Conservation (phyloP, 1,140 invertebrate genomes). For the Cyrtorhinus lividipennis region DNA sequence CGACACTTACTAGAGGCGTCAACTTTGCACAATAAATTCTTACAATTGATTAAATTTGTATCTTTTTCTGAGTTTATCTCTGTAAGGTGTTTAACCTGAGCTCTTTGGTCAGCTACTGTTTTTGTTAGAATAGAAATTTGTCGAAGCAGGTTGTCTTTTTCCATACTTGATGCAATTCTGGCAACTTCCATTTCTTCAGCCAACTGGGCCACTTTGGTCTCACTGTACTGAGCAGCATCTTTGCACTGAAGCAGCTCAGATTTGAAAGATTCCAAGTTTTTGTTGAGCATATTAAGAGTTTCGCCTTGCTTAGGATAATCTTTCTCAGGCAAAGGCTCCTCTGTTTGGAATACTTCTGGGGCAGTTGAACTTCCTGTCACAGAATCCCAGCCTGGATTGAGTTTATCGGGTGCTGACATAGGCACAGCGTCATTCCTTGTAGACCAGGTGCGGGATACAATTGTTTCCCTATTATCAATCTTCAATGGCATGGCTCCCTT, state of each 20-base stretch:
- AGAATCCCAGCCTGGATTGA: too few relatives aligned
- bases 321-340: too few relatives aligned
- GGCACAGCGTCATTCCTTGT: too few relatives aligned
- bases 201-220: neutral
- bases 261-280: neutral
- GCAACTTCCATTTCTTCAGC: neutral
- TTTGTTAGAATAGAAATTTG: conserved; percentile 1
- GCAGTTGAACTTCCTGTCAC: too few relatives aligned
- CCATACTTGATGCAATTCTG: conserved; percentile 30
- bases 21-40: neutral
- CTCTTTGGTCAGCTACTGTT: neutral
- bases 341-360: too few relatives aligned
- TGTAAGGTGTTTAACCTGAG: neutral
- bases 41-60: too few relatives aligned
- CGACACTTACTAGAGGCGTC: neutral
- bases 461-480: too few relatives aligned
- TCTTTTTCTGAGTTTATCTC: neutral
- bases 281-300: too few relatives aligned
- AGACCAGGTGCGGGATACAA: too few relatives aligned
- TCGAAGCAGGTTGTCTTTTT: conserved; percentile 29
- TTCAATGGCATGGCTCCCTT: too few relatives aligned
- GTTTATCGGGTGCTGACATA: too few relatives aligned
- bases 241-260: neutral
- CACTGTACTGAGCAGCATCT: neutral
- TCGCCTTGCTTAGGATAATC: too few relatives aligned